Base-by-base conservation (phyloP, 1,140 invertebrate species). In the Drosophila tristis region DNA sequence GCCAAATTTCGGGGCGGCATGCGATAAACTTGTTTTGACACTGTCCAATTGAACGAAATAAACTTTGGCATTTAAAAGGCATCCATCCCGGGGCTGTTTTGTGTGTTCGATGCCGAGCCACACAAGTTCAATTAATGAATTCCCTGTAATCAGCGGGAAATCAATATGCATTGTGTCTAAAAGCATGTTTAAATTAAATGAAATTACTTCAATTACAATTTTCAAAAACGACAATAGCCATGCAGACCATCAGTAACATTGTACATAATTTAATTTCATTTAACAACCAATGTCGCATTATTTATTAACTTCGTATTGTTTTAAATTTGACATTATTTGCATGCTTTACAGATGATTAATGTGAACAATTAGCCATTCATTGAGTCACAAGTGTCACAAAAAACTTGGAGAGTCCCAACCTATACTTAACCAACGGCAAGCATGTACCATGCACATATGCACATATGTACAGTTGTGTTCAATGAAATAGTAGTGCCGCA, bases 201-300 rank as follows among this genome's bases (percentile, higher is more conserved):
- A 6, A 4, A 13, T 5, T 4, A 48, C 63, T 67, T 48, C 62
- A 73, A 79, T 73, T 76, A 78, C 60, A 72, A 61, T 77, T 76
- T 51, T 49, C 43, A 20, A 48, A 54, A 56, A 23, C 64, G 35
- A 70, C 56, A 78, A 74, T 35, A 70, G 56, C 31, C 57, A 39
- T 48, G 25, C 25, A 43, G 16, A n/a, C 39, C 26, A 29, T 23
- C n/a, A 42, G 20, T 26, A 54, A 44, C 35, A 35, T 39, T 26
- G 48, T 8, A 25, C 23, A 25, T 25, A 71, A 58, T 75, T 16
- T 26, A 47, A 51, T 67, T 76, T 45, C 45, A 63, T 50, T 63
- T 44, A n/a, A 11, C 11, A 6, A 47, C 35, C 61, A 73, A 66
- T 73, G 59, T 67, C 23, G 29, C 20, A 59, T 55, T 54, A 63